Conservation (phyloP, 1,140 invertebrate species). For the Mactra quadrangularis region DNA sequence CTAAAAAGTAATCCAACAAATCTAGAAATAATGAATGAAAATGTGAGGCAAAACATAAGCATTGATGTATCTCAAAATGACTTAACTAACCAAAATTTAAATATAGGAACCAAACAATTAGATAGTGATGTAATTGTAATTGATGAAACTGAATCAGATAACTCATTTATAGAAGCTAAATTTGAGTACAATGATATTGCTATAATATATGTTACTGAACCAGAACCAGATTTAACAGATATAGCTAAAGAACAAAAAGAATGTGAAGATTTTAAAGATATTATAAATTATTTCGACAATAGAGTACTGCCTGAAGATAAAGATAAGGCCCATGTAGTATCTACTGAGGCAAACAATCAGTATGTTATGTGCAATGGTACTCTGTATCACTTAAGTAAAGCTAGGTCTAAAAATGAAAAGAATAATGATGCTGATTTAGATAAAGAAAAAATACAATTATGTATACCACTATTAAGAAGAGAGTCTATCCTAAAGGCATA, state of each 20-base stretch:
- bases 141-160: too few relatives aligned
- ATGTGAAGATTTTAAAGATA: slow-evolving; percentile 55
- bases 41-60: not conserved
- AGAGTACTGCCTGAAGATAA: slow-evolving; percentile 37
- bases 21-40: too few relatives aligned
- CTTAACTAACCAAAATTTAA: not conserved
- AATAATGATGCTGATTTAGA: not conserved
- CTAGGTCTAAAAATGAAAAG: slow-evolving; percentile 40
- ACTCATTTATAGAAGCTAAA: too few relatives aligned
- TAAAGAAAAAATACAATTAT: slow-evolving; percentile 42
- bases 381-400: slow-evolving; percentile 64
- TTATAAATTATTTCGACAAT: slow-evolving; percentile 40
- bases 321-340: not conserved
- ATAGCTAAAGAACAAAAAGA: slow-evolving; percentile 45
- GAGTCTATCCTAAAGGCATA: slow-evolving; percentile 54
- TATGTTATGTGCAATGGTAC: slow-evolving; percentile 62
- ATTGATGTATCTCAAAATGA: not conserved
- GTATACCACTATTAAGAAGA: slow-evolving; percentile 42
- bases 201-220: not conserved
- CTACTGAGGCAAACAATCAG: slow-evolving; percentile 34
- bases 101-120: not conserved
- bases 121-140: not conserved
- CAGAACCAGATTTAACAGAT: not conserved
- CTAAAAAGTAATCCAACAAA: too few relatives aligned
- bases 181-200: not conserved